These are phyloP conservation scores for Hylaea fasciaria DNA, from an alignment of 2,888 invertebrate species.

Conservation along the genomic window DNA sequence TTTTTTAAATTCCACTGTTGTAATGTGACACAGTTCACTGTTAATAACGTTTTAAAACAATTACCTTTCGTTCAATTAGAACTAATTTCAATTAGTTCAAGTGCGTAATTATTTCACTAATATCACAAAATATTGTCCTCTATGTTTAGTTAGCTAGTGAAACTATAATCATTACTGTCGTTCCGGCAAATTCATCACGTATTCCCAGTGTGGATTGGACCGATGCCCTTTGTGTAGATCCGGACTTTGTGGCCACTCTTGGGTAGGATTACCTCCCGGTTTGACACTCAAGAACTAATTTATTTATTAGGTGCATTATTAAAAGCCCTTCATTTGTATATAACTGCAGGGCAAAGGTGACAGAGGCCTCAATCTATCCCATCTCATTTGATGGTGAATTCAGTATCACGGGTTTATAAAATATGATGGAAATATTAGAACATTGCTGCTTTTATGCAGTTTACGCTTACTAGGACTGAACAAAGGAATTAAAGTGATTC, in stretches of 20 bases:
- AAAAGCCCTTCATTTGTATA: not conserved
- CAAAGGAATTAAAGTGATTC: no score
- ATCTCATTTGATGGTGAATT: not conserved
- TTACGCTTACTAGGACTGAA: no score
- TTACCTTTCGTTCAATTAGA: no score
- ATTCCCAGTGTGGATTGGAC: slow-evolving; percentile 20
- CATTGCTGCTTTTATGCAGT: not conserved
- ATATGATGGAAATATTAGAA: not conserved
- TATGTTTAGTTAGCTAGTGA: no score
- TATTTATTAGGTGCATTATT: slow-evolving; percentile 21
- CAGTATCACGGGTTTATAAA: not conserved
- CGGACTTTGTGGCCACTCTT: slow-evolving; percentile 15
- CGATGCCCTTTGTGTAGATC: slow-evolving; percentile 25
- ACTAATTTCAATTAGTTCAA: no score
- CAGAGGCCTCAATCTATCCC: no score
- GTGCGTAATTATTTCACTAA: no score
- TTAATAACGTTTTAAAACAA: no score
- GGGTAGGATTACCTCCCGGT: slow-evolving; percentile 14
- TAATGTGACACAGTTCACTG: no score
- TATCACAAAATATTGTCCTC: no score
- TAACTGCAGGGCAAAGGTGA: not conserved
- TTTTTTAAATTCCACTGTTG: no score
- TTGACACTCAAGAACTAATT: slow-evolving; percentile 21
- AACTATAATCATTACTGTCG: not conserved
- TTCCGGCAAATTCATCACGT: slow-evolving; percentile 5